phyloP scores from a whole-genome alignment of 2,113 vertebrate genomes.

The Pollimyrus isidori region DNA sequence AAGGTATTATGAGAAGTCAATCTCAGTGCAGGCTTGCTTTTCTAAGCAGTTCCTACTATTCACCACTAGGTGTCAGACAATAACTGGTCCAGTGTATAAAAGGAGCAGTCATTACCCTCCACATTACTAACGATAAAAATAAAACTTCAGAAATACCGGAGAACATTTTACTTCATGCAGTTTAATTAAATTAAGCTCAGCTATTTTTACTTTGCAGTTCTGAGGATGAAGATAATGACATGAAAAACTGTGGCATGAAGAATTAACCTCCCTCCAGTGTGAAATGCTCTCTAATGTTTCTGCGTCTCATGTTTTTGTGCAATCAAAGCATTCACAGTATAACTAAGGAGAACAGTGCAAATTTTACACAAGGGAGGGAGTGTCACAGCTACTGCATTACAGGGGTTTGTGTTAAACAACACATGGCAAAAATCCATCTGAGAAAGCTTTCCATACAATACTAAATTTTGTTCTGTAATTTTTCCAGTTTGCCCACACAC shows the following conservation, averaged over 20 bases:
- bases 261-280: background rate
- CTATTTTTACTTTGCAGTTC: background rate
- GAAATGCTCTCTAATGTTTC: background rate
- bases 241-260: background rate
- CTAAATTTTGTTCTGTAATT: background rate
- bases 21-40: background rate
- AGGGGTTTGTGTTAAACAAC: background rate
- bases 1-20: background rate
- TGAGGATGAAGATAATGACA: background rate
- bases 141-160: background rate
- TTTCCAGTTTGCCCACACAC: background rate
- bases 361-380: background rate
- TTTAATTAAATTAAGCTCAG: background rate
- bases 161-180: background rate
- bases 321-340: background rate
- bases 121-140: background rate
- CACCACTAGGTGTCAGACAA: slow-evolving; percentile 10
- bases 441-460: background rate
- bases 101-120: background rate
- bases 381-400: background rate
- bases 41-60: background rate
- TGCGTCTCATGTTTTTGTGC: background rate
- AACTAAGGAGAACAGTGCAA: background rate
- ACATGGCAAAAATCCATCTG: background rate
- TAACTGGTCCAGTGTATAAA: background rate